Conservation (phyloP, 2,888 invertebrate genomes). For the Cerastis leucographa region DNA sequence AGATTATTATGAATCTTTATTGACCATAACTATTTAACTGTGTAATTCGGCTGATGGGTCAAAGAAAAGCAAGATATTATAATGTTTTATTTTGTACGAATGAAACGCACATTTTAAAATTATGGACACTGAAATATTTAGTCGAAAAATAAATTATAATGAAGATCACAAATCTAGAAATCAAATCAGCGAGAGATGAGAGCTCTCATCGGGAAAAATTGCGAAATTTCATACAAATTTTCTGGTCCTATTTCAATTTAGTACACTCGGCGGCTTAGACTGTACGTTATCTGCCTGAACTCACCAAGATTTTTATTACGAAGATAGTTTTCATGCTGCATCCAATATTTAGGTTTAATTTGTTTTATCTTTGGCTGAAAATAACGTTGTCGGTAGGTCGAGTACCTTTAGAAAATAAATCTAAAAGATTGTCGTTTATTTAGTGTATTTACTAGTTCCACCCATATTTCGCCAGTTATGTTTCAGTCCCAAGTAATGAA, state of each 20-base stretch:
- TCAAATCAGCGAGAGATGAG: neutral
- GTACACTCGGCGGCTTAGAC: neutral
- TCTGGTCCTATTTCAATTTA: neutral
- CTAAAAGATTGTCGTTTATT: neutral
- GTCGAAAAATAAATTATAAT: no score
- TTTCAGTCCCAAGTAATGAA: no score
- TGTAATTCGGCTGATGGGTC: neutral
- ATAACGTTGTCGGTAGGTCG: neutral
- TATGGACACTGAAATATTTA: no score
- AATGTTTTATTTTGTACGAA: neutral
- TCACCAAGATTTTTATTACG: neutral
- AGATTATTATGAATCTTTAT: neutral
- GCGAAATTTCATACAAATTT: neutral
- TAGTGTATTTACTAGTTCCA: no score
- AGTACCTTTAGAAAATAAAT: neutral
- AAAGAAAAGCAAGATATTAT: neutral
- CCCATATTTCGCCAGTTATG: no score
- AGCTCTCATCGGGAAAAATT: neutral
- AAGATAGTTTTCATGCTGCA: neutral
- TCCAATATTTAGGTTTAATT: neutral
- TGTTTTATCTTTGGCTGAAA: neutral
- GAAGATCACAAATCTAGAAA: neutral
- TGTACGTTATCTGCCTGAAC: neutral
- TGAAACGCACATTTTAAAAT: neutral
- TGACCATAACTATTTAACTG: neutral